phyloP scores from a whole-genome alignment of 2,888 invertebrate genomes.

The Torymus tubicola region DNA sequence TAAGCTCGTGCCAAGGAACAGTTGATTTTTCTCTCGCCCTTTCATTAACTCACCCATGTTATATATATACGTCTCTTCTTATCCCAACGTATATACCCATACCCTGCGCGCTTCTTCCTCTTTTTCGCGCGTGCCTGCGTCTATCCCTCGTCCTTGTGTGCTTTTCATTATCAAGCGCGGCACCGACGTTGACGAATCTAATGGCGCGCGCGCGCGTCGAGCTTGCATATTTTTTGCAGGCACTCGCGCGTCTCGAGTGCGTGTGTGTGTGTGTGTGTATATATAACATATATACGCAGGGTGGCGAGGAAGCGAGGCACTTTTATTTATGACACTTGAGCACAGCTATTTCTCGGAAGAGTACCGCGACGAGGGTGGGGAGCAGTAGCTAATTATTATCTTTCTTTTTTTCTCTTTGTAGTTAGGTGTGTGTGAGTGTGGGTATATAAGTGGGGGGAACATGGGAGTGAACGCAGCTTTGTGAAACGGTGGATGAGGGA shows the following conservation, averaged over 20 bases:
- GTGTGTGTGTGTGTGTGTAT: not conserved
- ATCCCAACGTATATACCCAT: too few relatives aligned
- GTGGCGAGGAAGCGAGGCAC: conserved; percentile 7
- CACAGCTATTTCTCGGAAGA: conserved; percentile 35
- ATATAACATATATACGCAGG: too few relatives aligned
- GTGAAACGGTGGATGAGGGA: too few relatives aligned
- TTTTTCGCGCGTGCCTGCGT: not conserved
- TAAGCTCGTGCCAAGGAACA: too few relatives aligned
- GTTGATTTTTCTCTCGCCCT: too few relatives aligned
- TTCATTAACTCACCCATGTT: not conserved
- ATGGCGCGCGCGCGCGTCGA: conserved; percentile 20
- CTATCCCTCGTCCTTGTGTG: conserved; percentile 3
- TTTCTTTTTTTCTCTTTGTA: not conserved
- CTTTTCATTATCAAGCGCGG: conserved; percentile 32
- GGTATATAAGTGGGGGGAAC: too few relatives aligned
- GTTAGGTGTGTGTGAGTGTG: not conserved
- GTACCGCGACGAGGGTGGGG: not conserved
- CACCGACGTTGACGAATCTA: conserved; percentile 31
- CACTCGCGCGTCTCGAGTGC: conserved; percentile 31
- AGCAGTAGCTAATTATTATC: conserved; percentile 17
- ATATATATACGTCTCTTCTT: not conserved
- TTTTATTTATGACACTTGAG: conserved; percentile 47
- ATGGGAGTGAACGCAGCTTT: too few relatives aligned
- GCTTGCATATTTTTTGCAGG: conserved; percentile 26
- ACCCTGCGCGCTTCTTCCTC: not conserved